These are phyloP conservation scores for Camptogramma bilineatum DNA, from an alignment of 2,888 invertebrate species.

Conservation along the genomic window DNA sequence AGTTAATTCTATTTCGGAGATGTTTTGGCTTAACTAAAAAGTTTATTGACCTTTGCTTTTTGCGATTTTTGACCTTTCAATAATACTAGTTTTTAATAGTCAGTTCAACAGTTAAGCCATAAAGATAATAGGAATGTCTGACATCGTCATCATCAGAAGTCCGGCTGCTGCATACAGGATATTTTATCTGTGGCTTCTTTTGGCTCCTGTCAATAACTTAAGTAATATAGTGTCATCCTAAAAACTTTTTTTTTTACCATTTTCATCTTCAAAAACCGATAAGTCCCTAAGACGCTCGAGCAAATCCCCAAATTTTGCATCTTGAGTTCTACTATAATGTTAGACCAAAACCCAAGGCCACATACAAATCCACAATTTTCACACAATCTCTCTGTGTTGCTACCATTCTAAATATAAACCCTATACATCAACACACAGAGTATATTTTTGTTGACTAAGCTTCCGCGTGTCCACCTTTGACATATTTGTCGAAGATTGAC, in stretches of 20 bases:
- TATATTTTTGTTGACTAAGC: constrained; percentile 36
- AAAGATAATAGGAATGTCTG: background rate
- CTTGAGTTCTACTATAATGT: too few species aligned
- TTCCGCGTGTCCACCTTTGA: constrained; percentile 56
- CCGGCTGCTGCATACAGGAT: too few species aligned
- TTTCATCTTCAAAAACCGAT: too few species aligned
- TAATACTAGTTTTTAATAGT: background rate
- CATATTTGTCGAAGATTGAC: constrained; percentile 57
- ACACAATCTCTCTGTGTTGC: constrained; percentile 38
- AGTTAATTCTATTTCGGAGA: background rate
- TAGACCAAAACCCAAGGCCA: constrained; percentile 35
- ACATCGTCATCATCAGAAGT: background rate
- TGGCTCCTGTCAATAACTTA: too few species aligned
- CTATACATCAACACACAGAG: constrained; percentile 25
- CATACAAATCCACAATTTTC: constrained; percentile 30
- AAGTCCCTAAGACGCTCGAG: too few species aligned
- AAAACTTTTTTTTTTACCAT: too few species aligned
- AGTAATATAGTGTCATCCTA: too few species aligned
- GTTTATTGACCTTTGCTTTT: constrained; percentile 6
- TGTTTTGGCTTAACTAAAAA: background rate
- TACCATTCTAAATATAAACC: constrained; percentile 24
- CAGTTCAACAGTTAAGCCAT: background rate
- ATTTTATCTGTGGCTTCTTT: too few species aligned
- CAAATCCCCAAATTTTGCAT: too few species aligned
- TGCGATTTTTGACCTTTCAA: constrained; percentile 1